These are phyloP conservation scores for Microchrysa polita DNA, from an alignment of 2,888 invertebrate genomes.

Conservation along the genomic window DNA sequence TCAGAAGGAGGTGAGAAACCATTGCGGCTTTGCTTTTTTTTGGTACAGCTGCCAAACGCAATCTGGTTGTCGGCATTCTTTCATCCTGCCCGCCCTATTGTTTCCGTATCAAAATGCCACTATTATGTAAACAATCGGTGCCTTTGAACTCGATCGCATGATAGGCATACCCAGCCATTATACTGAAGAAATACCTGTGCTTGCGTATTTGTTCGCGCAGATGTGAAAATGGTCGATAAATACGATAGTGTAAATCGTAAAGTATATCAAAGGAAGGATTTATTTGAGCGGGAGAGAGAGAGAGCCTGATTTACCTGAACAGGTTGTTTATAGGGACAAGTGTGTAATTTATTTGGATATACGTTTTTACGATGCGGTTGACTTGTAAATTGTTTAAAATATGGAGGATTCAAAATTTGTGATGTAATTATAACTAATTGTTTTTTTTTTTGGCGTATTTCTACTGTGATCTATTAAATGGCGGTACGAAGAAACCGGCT, in stretches of 20 bases:
- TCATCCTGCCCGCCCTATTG: slow-evolving; percentile 66
- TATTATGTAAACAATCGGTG: slow-evolving; percentile 75
- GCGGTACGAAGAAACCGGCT: too few relatives aligned
- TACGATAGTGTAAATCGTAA: too few relatives aligned
- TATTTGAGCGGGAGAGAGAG: neutral
- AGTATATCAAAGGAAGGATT: neutral
- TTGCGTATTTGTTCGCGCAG: neutral
- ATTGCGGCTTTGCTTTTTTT: slow-evolving; percentile 5
- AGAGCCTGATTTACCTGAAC: too few relatives aligned
- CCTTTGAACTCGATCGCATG: slow-evolving; percentile 70
- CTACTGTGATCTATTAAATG: too few relatives aligned
- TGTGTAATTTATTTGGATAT: too few relatives aligned
- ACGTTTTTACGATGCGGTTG: too few relatives aligned
- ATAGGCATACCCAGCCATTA: neutral
- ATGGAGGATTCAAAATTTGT: too few relatives aligned
- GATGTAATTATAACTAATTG: too few relatives aligned
- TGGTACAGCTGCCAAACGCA: slow-evolving; percentile 31
- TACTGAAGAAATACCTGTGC: slow-evolving; percentile 7
- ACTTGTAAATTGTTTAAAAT: too few relatives aligned
- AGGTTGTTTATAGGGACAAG: too few relatives aligned
- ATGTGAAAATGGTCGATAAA: slow-evolving; percentile 9
- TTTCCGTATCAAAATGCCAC: slow-evolving; percentile 70
- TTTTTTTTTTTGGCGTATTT: too few relatives aligned
- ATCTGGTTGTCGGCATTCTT: slow-evolving; percentile 56
- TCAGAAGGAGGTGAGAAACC: slow-evolving; percentile 36